Base-by-base conservation (phyloP, 2,797 vertebrate species). In the Ctenopoma multispine region DNA sequence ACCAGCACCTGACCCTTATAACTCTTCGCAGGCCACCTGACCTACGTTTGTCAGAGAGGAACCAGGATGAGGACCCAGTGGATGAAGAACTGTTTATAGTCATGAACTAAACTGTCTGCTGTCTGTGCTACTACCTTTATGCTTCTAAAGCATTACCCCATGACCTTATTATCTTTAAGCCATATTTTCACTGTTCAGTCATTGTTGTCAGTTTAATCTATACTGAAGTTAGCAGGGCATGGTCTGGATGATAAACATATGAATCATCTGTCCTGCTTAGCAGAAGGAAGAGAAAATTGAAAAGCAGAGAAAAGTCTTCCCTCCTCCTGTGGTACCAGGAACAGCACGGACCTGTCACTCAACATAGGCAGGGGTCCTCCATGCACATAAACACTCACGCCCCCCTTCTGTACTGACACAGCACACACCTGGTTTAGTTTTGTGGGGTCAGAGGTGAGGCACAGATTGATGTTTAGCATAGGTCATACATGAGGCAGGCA, bases 361-460 rank as follows among this genome's bases (percentile, higher is more conserved):
- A 91, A 46, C 67, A 18, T 43, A 63, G 68, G 20, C 83, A 62
- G 82, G 84, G 84, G 85, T 83, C 69, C 76, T 60, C 67, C 77
- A 6, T 70, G 65, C 82, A 80, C 82, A 87, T 80, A 86, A 84
- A 90, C 79, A 24, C 27, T 56, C 69, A 36, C 11, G 17, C 62
- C 38, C 63, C 63, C 41, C 34, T 34, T 43, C 18, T 12, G 6
- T 1, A 15, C 79, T 79, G 74, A 55, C 61, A 55, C 63, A 36
- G 31, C 74, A 67, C 68, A 65, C 89, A 91, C 87, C 89, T 92
- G 92, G 82, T 92, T 90, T 81, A 46, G 81, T 55, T 93, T 92
- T 86, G 60, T n/a, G 66, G 68, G 88, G 89, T 92, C 78, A 5
- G 71, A 87, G 86, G 89, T 91, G 71, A 89, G 57, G 63, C 78